Percentiles rank a stretch among this genome's conserved stretches.
phyloP scores from a whole-genome alignment of 2,797 vertebrate species.

The Poecilia picta region DNA sequence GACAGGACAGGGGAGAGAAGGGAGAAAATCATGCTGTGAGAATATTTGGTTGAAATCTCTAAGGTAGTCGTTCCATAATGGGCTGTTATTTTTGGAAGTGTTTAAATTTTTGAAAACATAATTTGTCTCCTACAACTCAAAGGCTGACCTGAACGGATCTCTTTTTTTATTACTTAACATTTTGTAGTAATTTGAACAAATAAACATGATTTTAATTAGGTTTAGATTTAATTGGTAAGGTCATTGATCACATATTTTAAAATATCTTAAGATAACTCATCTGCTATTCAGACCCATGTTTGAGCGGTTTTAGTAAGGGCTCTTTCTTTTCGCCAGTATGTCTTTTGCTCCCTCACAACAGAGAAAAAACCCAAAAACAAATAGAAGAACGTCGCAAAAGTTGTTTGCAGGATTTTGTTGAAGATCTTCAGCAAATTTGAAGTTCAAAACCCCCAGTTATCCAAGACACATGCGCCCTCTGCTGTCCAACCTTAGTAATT shows the following conservation, averaged over 20 bases:
- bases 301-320: not conserved
- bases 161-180: not conserved
- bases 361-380: not conserved
- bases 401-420: not conserved
- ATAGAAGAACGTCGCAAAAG: not conserved
- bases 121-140: not conserved
- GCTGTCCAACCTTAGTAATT: conserved; percentile 48
- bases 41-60: not conserved
- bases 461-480: conserved; percentile 65
- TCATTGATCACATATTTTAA: no score
- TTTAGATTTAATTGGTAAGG: conserved; percentile 11
- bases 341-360: not conserved
- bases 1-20: conserved; percentile 39
- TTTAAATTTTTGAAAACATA: not conserved
- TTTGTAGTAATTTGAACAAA: not conserved
- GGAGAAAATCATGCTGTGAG: conserved; percentile 19
- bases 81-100: not conserved
- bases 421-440: not conserved
- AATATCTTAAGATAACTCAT: no score
- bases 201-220: not conserved
- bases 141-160: not conserved
- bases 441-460: fast-evolving
- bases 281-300: not conserved
- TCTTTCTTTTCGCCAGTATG: not conserved
- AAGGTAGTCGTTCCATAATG: not conserved